phyloP scores from a whole-genome alignment of 2,888 invertebrate species.

The Ectemnius continuus region DNA sequence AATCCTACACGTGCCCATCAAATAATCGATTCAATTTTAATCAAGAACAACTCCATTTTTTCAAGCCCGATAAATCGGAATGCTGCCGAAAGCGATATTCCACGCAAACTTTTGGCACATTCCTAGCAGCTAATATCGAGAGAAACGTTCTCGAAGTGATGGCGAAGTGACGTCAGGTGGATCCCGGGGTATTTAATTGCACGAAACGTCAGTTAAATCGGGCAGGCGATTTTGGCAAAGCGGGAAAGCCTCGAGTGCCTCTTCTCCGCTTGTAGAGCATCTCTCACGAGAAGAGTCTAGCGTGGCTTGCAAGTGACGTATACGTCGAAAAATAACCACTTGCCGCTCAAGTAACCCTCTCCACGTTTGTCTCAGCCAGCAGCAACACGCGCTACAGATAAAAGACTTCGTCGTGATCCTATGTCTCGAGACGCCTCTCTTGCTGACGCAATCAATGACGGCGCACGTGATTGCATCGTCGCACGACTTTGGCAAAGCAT shows the following conservation, averaged over 20 bases:
- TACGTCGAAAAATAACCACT: constrained; percentile 62
- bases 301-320: constrained; percentile 46
- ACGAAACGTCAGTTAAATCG: constrained; percentile 48
- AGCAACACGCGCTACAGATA: constrained; percentile 53
- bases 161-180: constrained; percentile 2
- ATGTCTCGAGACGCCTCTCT: constrained; percentile 13
- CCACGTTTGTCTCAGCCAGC: constrained; percentile 11
- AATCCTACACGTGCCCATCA: neutral
- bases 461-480: constrained; percentile 32
- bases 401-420: constrained; percentile 36
- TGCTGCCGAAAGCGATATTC: no score
- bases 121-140: neutral
- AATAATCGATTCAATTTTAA: neutral
- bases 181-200: constrained; percentile 49
- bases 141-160: constrained; percentile 2
- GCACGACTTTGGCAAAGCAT: constrained; percentile 13
- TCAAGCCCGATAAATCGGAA: no score
- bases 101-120: neutral
- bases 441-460: constrained; percentile 54
- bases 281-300: neutral
- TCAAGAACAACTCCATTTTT: no score
- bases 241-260: neutral
- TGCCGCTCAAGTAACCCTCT: constrained; percentile 36
- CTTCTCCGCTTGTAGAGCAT: no score
- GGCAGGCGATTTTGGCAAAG: constrained; percentile 47